These are phyloP conservation scores for Phoeniculus purpureus DNA, from an alignment of 2,797 vertebrate species.

Conservation along the genomic window DNA sequence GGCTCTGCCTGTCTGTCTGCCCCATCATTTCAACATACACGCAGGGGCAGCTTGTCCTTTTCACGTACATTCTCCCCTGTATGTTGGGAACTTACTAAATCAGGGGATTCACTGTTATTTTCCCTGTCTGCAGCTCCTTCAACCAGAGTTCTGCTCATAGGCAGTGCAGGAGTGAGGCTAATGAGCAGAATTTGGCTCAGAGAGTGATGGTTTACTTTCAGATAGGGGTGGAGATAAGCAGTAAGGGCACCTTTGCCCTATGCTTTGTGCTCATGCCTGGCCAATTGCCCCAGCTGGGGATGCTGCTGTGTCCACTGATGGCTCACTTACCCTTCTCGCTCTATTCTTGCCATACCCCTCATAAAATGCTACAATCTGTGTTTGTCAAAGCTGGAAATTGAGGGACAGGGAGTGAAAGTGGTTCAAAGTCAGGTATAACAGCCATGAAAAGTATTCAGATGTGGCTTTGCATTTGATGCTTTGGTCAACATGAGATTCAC, in stretches of 20 bases:
- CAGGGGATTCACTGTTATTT: neutral
- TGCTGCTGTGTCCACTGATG: neutral
- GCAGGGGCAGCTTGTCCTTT: neutral
- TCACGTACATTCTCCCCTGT: neutral
- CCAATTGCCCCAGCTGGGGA: neutral
- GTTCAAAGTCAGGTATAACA: neutral
- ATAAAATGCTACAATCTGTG: neutral
- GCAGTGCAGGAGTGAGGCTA: neutral
- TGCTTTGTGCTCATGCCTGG: accelerated
- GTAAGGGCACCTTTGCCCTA: neutral
- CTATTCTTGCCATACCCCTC: accelerated
- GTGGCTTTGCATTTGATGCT: neutral
- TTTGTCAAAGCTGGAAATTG: neutral
- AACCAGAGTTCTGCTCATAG: neutral
- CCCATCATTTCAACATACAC: neutral
- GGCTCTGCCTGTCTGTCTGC: neutral
- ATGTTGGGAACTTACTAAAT: neutral
- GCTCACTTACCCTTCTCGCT: neutral
- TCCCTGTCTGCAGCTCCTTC: neutral
- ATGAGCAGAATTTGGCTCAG: neutral
- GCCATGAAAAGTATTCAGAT: neutral
- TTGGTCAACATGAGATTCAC: neutral
- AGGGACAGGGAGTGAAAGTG: neutral
- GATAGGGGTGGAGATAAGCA: neutral
- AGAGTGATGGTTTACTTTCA: neutral